phyloP scores from a whole-genome alignment of 2,888 invertebrate genomes.

The Limnephilus marmoratus region DNA sequence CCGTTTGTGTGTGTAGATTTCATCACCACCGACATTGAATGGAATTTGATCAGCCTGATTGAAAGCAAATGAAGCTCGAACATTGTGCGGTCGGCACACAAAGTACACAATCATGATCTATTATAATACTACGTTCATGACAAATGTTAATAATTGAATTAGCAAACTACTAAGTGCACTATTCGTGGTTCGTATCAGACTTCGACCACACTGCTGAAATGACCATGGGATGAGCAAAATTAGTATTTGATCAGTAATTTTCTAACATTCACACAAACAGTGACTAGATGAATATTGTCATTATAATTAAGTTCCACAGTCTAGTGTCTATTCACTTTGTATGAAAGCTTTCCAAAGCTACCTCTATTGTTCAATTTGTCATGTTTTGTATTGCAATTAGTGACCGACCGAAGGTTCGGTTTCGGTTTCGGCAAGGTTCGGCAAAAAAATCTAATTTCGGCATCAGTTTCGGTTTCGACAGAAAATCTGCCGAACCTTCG shows the following conservation, averaged over 20 bases:
- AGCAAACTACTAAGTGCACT: neutral
- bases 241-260: neutral
- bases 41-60: conserved; percentile 23
- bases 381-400: too few species aligned
- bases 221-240: neutral
- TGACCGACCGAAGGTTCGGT: too few species aligned
- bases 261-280: too few species aligned
- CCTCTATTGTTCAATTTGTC: too few species aligned
- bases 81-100: neutral
- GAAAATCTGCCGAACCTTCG: too few species aligned
- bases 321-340: too few species aligned
- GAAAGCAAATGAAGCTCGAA: neutral
- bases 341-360: too few species aligned
- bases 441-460: too few species aligned
- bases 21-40: neutral
- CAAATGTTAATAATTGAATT: neutral
- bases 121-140: neutral
- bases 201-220: neutral
- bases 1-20: neutral
- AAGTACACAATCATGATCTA: neutral
- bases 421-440: too few species aligned
- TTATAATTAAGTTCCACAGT: too few species aligned
- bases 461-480: too few species aligned
- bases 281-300: too few species aligned
- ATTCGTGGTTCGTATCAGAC: neutral